Evolutionary conservation across 1,140 invertebrate genomes (phyloP).

Genomic region (Drosophila yakuba): DNA sequence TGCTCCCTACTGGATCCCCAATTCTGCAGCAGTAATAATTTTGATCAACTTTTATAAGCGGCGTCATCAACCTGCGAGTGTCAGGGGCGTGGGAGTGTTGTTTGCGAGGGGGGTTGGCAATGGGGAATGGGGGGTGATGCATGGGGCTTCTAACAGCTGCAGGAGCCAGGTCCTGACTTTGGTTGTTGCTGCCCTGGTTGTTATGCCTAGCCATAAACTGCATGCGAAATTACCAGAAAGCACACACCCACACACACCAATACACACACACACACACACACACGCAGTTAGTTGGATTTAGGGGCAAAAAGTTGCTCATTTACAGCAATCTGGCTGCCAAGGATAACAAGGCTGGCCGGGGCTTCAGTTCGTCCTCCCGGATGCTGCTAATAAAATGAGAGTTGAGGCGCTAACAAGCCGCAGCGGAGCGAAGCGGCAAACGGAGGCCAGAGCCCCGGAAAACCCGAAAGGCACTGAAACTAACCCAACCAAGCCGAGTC

Average conservation of each 20-base stretch:
- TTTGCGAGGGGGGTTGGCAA: not conserved
- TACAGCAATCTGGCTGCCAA: constrained; percentile 48
- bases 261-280: constrained; percentile 5
- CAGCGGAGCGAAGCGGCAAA: constrained; percentile 26
- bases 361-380: constrained; percentile 2
- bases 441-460: constrained; percentile 14
- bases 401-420: constrained; percentile 70
- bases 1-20: not conserved
- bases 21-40: constrained; percentile 58
- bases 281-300: constrained; percentile 21
- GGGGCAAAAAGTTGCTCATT: constrained; percentile 71
- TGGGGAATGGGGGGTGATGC: constrained; percentile 4
- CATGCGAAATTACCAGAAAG: constrained; percentile 77
- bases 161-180: constrained; percentile 27
- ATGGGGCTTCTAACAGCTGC: constrained; percentile 58
- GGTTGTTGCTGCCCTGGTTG: constrained; percentile 39
- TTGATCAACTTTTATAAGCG: constrained; percentile 80
- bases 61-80: constrained; percentile 45
- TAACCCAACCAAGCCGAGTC: constrained; percentile 58
- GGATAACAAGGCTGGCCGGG: constrained; percentile 6
- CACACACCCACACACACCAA: constrained; percentile 24
- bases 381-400: constrained; percentile 72
- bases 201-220: constrained; percentile 74
- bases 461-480: constrained; percentile 39
- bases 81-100: not conserved